A percentile compares a stretch with the other conserved stretches of the same genome.
Evolutionary conservation across 2,888 invertebrate genomes (phyloP).

Genomic region (Coleophora flavipennella): DNA sequence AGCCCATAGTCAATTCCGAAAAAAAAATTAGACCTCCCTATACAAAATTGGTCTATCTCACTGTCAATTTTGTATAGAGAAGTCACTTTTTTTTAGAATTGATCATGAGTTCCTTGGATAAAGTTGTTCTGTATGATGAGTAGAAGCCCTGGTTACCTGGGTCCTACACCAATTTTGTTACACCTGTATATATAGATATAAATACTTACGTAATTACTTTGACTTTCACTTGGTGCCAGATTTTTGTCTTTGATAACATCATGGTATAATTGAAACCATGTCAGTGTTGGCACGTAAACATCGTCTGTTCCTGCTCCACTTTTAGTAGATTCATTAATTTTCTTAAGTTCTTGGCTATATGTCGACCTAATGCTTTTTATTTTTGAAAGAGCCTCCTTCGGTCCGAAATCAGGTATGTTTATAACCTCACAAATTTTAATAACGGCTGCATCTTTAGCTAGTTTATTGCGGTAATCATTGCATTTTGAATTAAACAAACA

Average conservation of each 20-base stretch:
- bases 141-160: too few species aligned
- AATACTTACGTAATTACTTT: neutral
- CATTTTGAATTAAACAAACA: too few species aligned
- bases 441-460: neutral
- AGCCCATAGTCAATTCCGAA: too few species aligned
- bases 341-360: slow-evolving; percentile 10
- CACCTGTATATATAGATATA: too few species aligned
- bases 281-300: slow-evolving; percentile 3
- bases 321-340: slow-evolving; percentile 8
- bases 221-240: neutral
- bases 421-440: neutral
- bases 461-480: neutral
- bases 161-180: too few species aligned
- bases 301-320: slow-evolving; percentile 6
- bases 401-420: neutral
- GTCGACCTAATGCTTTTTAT: slow-evolving; percentile 10
- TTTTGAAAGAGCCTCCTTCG: neutral
- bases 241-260: slow-evolving; percentile 3
- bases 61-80: too few species aligned
- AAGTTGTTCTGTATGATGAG: too few species aligned
- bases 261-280: slow-evolving; percentile 1
- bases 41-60: too few species aligned
- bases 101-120: too few species aligned
- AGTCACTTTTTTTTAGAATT: too few species aligned
- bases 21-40: too few species aligned